phyloP scores from a whole-genome alignment of 1,140 invertebrate species.

The Aphis craccivora region DNA sequence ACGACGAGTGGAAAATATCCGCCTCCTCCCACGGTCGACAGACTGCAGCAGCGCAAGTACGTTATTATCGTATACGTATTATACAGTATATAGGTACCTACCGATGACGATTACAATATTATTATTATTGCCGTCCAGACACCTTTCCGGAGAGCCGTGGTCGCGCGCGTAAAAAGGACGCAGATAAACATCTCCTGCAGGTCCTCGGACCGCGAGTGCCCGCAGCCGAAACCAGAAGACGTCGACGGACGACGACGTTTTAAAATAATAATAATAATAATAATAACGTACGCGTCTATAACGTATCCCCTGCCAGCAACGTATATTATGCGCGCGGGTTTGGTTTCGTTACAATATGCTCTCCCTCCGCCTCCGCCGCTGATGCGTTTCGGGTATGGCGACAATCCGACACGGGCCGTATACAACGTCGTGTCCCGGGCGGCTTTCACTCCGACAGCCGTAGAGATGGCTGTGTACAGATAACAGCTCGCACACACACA shows the following conservation, averaged over 20 bases:
- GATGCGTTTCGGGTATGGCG: background rate
- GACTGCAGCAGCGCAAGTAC: background rate
- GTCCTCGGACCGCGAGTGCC: background rate
- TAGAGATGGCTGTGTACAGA: background rate
- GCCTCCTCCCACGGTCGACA: background rate
- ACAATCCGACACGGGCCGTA: constrained; percentile 48
- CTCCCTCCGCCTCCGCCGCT: background rate
- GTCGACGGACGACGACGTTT: constrained; percentile 30
- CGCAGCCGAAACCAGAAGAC: constrained; percentile 19
- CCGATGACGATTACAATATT: background rate
- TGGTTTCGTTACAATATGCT: background rate
- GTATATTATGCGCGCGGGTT: background rate
- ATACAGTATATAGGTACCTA: background rate
- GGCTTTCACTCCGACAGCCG: constrained; percentile 7
- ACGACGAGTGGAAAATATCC: background rate
- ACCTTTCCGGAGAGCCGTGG: constrained; percentile 34
- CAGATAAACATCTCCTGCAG: constrained; percentile 39
- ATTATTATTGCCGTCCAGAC: background rate
- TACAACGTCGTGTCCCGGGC: background rate
- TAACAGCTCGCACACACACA: background rate
- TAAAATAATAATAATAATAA: background rate
- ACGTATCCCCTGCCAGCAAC: background rate
- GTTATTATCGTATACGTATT: background rate
- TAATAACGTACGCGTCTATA: background rate
- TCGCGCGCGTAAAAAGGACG: background rate